Evolutionary conservation across 1,140 invertebrate species (phyloP), one percentile per base, ranked within the genome.

Genomic region (Teleopsis dalmanni): DNA sequence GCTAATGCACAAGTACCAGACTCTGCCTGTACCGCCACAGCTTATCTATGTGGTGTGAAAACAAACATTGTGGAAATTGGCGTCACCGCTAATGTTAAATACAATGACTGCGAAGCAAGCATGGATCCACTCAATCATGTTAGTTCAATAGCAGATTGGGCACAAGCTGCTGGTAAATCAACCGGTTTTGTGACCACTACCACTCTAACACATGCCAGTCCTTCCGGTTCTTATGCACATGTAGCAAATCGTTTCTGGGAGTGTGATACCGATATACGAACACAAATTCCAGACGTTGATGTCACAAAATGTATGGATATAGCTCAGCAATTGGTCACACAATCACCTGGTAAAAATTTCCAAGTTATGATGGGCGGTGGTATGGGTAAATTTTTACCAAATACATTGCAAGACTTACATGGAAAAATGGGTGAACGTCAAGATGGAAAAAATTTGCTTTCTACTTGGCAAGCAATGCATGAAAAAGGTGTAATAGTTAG

Each of bases 1-100:
- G 73, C 87, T 13, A 83, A 92, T 65, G 76, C 76, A 13, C 87
- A 91, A 78, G 82, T 85, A 0, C 78, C 90, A 0, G 91, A 94
- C 65, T 88, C 84, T 0, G 88, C 88, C 0, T 82, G 78, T 16
- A 82, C 83, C 0, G 62, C 67, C 4, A 89, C 85, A 2, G 85
- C 87, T 0, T 84, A 83, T 52, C 65, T 88, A 14, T 73, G 75
- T 25, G 88, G 88, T 8, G 78, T 87, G 0, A 91, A 91, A 65
- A 76, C 77, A 0, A 85, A 86, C 54, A 75, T 75, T 33, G 76
- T 75, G 11, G 81, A 78, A 1, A 57, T 88, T 4, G 85, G 85
- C 0, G 72, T 88, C 0, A 78, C 34, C 72, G 80, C 57, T 50
- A 72, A 49, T 54, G 89, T 91, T 0, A 56, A 68, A 33, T 65